phyloP scores from a whole-genome alignment of 2,888 invertebrate genomes.

The Nematopogon swammerdamellus region DNA sequence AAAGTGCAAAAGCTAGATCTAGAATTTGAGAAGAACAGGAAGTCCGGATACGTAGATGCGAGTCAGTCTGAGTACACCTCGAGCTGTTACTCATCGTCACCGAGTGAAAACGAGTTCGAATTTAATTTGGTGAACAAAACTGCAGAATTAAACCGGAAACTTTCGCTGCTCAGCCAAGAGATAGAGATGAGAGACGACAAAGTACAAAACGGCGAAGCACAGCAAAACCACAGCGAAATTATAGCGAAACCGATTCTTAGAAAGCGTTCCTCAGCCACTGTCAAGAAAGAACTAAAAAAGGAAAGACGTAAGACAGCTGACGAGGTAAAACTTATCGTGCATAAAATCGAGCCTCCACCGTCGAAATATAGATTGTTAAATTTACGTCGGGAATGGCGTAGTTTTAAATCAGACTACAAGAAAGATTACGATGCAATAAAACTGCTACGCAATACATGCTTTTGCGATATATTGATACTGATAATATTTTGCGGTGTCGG shows the following conservation, averaged over 20 bases:
- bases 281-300: conserved; percentile 19
- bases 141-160: conserved; percentile 42
- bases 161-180: conserved; percentile 40
- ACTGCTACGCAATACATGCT: conserved; percentile 61
- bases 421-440: conserved; percentile 53
- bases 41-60: conserved; percentile 45
- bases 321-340: no score
- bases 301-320: conserved; percentile 19
- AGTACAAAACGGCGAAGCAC: conserved; percentile 21
- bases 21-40: conserved; percentile 29
- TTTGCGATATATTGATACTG: conserved; percentile 65
- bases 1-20: conserved; percentile 32
- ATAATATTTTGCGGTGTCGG: conserved; percentile 75
- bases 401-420: conserved; percentile 57
- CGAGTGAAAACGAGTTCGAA: conserved; percentile 51
- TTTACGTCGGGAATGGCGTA: conserved; percentile 48
- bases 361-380: conserved; percentile 43
- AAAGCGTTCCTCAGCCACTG: conserved; percentile 26
- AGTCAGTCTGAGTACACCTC: conserved; percentile 52
- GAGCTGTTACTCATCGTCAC: conserved; percentile 48
- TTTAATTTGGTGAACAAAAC: conserved; percentile 46
- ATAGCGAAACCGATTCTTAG: conserved; percentile 26
- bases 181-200: conserved; percentile 27
- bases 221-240: conserved; percentile 12
- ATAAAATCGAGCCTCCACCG: conserved; percentile 19